Percentiles rank a stretch among this genome's conserved stretches.
Evolutionary conservation across 2,797 vertebrate genomes (phyloP).

Genomic region (Pangasius sanitwongsei): DNA sequence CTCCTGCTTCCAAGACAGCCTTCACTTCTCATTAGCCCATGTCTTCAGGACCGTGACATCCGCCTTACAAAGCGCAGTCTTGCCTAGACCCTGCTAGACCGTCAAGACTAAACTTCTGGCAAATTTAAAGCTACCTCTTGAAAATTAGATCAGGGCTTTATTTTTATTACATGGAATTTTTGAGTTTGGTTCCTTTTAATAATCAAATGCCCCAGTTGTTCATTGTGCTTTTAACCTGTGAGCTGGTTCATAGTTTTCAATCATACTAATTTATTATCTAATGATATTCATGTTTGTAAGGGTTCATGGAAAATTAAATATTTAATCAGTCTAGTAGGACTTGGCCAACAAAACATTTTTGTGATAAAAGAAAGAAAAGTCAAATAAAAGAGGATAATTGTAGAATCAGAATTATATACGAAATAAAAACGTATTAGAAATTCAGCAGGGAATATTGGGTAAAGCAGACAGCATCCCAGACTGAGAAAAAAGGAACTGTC

Average conservation of each 20-base stretch:
- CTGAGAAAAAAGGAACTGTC: neutral
- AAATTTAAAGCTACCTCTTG: constrained; percentile 27
- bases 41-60: constrained; percentile 45
- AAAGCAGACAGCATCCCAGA: neutral
- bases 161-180: neutral
- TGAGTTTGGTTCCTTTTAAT: neutral
- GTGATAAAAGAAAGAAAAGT: neutral
- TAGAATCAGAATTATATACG: neutral
- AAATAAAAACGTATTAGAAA: neutral
- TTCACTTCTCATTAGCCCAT: constrained; percentile 56
- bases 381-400: neutral
- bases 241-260: neutral
- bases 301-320: neutral
- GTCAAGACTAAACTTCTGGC: constrained; percentile 37
- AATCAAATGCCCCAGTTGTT: neutral
- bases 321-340: neutral
- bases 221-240: neutral
- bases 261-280: neutral
- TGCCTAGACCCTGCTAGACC: constrained; percentile 19
- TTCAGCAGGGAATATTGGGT: neutral
- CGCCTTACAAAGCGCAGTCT: constrained; percentile 41
- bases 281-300: neutral
- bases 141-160: neutral
- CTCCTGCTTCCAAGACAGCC: constrained; percentile 42
- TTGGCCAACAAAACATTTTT: neutral